phyloP scores from a whole-genome alignment of 2,888 invertebrate species.

The Scaptodrosophila latifasciaeformis region DNA sequence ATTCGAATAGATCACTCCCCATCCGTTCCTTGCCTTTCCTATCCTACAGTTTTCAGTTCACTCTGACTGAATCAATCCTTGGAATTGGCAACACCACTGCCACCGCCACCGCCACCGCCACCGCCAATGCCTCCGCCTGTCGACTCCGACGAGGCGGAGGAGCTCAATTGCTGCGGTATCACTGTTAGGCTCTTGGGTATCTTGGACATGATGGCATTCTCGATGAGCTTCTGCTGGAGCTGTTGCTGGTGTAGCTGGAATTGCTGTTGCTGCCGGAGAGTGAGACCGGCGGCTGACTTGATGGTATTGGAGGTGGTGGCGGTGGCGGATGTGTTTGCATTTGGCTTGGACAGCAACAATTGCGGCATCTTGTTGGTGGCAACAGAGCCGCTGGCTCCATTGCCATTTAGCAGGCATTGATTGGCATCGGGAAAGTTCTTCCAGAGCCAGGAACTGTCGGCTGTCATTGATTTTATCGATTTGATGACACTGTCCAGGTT shows the following conservation, averaged over 20 bases:
- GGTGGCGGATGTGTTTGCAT: conserved; percentile 59
- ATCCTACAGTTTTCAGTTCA: background rate
- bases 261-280: conserved; percentile 48
- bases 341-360: too few relatives aligned
- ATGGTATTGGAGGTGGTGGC: conserved; percentile 31
- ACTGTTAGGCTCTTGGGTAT: conserved; percentile 89
- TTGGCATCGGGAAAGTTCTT: conserved; percentile 72
- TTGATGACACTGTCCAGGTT: conserved; percentile 34
- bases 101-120: conserved; percentile 21
- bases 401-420: conserved; percentile 69
- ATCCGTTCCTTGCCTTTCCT: conserved; percentile 7
- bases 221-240: conserved; percentile 69
- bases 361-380: conserved; percentile 44
- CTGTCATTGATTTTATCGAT: too few relatives aligned
- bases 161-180: conserved; percentile 79
- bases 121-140: conserved; percentile 23
- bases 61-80: conserved; percentile 34
- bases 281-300: conserved; percentile 39
- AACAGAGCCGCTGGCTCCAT: conserved; percentile 15
- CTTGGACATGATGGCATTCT: conserved; percentile 80
- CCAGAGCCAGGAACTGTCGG: conserved; percentile 63
- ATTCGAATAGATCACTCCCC: conserved; percentile 11
- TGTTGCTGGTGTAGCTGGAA: too few relatives aligned
- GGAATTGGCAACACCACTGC: conserved; percentile 16
- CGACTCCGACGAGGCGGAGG: conserved; percentile 6